Evolutionary conservation across 2,113 vertebrate species (phyloP).

Genomic region (Cyphomyrus discorhynchus): DNA sequence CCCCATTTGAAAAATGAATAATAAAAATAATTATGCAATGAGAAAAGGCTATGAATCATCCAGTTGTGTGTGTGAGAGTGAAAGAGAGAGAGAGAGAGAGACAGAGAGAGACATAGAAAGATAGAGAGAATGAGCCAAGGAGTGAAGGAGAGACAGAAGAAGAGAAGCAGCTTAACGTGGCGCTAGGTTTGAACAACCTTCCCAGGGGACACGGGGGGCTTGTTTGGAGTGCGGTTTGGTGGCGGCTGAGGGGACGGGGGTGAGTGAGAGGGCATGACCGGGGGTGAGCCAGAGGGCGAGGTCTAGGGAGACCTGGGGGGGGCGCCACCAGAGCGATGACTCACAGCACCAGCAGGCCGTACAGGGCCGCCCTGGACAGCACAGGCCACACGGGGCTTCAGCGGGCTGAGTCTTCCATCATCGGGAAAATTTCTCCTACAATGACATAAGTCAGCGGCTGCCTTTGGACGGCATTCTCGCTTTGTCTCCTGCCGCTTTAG

Average conservation of each 20-base stretch:
- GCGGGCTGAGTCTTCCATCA: not conserved
- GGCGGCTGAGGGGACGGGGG: not conserved
- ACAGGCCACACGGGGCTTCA: not conserved
- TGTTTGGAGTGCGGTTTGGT: constrained; percentile 5
- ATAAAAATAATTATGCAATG: constrained; percentile 12
- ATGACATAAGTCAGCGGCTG: not conserved
- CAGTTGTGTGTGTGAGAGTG: not conserved
- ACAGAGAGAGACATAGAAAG: not conserved
- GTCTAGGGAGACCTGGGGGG: not conserved
- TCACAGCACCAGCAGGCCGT: not conserved
- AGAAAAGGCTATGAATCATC: not conserved
- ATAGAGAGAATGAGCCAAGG: not conserved
- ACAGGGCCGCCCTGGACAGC: not conserved
- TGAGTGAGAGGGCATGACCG: constrained; percentile 2
- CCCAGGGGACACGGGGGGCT: not conserved
- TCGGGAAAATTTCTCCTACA: not conserved
- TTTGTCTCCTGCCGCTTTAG: not conserved
- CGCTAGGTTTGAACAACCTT: not conserved
- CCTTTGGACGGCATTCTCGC: not conserved
- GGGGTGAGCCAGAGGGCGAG: not conserved
- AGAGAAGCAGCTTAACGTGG: not conserved
- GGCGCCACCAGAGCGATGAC: not conserved
- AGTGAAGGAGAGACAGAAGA: not conserved
- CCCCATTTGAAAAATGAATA: constrained; percentile 3
- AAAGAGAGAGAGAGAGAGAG: not conserved